A percentile compares a stretch with the other conserved stretches of the same genome.
Conservation (phyloP, 2,113 vertebrate genomes). For the Pleuronectes platessa region DNA sequence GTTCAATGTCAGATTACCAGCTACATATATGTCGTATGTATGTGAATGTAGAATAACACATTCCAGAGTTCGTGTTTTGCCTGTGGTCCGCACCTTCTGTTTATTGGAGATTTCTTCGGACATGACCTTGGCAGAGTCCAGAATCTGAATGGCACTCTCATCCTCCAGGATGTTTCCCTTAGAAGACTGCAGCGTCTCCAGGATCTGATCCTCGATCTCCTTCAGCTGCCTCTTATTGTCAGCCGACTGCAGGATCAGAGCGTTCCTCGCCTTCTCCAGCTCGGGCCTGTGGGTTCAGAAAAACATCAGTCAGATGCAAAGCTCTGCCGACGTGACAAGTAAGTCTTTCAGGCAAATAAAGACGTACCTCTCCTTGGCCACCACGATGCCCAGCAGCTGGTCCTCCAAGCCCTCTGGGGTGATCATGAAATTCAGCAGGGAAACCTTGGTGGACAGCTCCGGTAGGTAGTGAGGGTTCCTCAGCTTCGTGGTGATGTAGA, state of each 20-base stretch:
- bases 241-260: constrained; percentile 93
- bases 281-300: constrained; percentile 85
- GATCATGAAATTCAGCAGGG: constrained; percentile 98
- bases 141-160: constrained; percentile 91
- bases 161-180: constrained; percentile 97
- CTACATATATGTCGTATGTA: background rate
- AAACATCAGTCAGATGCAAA: constrained; percentile 3
- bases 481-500: constrained; percentile 98
- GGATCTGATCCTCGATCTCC: constrained; percentile 94
- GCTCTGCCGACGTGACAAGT: background rate
- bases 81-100: constrained; percentile 86
- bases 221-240: constrained; percentile 94
- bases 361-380: constrained; percentile 93
- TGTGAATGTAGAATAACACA: background rate
- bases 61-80: background rate
- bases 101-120: constrained; percentile 95
- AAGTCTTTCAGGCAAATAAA: background rate
- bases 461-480: constrained; percentile 97
- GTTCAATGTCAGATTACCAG: background rate
- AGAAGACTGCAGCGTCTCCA: constrained; percentile 91
- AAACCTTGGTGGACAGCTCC: constrained; percentile 94
- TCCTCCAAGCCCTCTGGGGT: constrained; percentile 97
- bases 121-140: constrained; percentile 95
- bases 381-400: constrained; percentile 94
- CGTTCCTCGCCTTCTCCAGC: constrained; percentile 94